A percentile compares a stretch with the other conserved stretches of the same genome.
phyloP scores from a whole-genome alignment of 1,140 invertebrate species.

The Drosophila rhopaloa region DNA sequence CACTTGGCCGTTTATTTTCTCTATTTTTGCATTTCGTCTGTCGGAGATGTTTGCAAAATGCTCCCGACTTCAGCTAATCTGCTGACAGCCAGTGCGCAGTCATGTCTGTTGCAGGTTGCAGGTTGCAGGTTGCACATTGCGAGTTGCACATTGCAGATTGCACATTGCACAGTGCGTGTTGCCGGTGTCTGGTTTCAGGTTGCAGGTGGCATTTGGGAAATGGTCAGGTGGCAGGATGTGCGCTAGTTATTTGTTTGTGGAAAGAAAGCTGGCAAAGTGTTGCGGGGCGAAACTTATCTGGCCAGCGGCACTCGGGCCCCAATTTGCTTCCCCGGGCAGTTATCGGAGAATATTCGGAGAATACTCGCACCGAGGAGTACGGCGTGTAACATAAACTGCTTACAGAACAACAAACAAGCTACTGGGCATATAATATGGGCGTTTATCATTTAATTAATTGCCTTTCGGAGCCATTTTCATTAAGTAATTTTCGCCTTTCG shows the following conservation, averaged over 20 bases:
- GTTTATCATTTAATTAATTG: conserved; percentile 71
- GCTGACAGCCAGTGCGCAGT: conserved; percentile 15
- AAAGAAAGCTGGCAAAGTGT: background rate
- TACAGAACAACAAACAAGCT: conserved; percentile 51
- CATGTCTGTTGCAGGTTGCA: conserved; percentile 22
- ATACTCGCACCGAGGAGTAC: conserved; percentile 2
- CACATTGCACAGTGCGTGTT: background rate
- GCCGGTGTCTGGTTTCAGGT: background rate
- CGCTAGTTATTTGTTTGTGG: background rate
- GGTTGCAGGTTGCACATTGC: conserved; percentile 2
- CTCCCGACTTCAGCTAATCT: conserved; percentile 14
- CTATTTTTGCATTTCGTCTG: background rate
- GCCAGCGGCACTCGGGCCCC: conserved; percentile 25
- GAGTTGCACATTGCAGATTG: background rate
- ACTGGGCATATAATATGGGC: conserved; percentile 60
- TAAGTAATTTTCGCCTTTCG: conserved; percentile 57
- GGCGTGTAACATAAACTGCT: conserved; percentile 55
- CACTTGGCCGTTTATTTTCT: background rate
- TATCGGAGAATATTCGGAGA: conserved; percentile 6
- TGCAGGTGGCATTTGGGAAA: background rate
- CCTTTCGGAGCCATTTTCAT: conserved; percentile 64
- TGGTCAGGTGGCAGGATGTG: background rate
- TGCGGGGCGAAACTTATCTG: conserved; percentile 31
- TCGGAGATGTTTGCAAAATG: conserved; percentile 3
- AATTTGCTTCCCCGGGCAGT: conserved; percentile 28